phyloP scores from a whole-genome alignment of 2,113 vertebrate genomes.

The Phainopepla nitens region DNA sequence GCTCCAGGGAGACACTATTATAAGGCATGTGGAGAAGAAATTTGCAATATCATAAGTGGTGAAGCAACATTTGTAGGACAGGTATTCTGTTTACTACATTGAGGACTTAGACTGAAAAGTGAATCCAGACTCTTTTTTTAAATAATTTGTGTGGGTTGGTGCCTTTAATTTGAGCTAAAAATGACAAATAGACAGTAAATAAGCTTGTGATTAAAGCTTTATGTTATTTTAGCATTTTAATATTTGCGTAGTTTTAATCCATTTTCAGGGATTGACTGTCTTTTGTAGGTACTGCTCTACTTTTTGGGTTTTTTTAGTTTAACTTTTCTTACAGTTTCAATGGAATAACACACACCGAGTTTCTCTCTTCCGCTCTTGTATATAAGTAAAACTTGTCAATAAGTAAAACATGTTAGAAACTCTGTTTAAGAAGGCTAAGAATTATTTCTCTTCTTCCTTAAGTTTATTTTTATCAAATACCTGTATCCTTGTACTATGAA shows the following conservation, averaged over 20 bases:
- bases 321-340: background rate
- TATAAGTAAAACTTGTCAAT: background rate
- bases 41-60: background rate
- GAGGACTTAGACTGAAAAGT: background rate
- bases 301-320: no score
- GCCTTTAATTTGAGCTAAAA: background rate
- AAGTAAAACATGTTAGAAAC: background rate
- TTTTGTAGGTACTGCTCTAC: background rate
- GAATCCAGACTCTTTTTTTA: background rate
- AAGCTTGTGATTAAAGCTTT: background rate
- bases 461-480: background rate
- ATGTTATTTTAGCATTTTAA: background rate
- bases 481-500: background rate
- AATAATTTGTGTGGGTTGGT: background rate
- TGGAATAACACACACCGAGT: background rate
- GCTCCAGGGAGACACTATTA: conserved; percentile 5
- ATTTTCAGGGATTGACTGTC: background rate
- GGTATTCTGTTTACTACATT: background rate
- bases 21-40: conserved; percentile 31
- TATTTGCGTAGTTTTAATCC: background rate
- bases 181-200: background rate
- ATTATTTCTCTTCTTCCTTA: background rate
- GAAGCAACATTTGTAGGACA: no score
- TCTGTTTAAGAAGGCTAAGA: background rate
- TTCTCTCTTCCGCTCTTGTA: background rate